These are phyloP conservation scores for Tokudaia tokunoshimensis DNA, from an alignment of 2,797 vertebrate species.

Conservation along the genomic window DNA sequence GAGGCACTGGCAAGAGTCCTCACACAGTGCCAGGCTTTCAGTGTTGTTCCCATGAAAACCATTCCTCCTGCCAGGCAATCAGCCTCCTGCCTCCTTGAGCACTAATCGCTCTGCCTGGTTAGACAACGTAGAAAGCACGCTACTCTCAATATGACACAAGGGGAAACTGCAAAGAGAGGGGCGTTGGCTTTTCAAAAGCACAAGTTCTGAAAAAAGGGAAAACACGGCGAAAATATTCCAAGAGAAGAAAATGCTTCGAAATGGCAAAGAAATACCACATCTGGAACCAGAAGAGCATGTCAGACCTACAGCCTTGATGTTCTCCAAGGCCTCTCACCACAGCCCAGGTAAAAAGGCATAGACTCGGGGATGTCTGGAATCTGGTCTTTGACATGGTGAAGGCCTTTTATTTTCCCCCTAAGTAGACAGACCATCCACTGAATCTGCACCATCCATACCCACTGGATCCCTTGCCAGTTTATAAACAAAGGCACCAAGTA, in stretches of 20 bases:
- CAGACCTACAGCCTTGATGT: not conserved
- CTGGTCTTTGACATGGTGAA: not conserved
- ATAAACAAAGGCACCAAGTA: conserved; percentile 20
- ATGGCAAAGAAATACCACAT: not conserved
- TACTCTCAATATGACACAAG: not conserved
- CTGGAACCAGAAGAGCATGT: not conserved
- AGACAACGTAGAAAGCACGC: conserved; percentile 57
- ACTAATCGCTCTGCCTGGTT: conserved; percentile 67
- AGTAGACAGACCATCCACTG: not conserved
- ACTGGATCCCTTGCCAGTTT: not conserved
- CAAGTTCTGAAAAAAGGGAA: conserved; percentile 54
- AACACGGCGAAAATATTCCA: conserved; percentile 18
- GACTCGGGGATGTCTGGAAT: not conserved
- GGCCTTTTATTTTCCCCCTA: not conserved
- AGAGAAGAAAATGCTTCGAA: not conserved
- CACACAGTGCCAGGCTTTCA: not conserved
- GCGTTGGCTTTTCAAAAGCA: conserved; percentile 45
- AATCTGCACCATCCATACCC: not conserved
- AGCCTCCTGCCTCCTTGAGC: conserved; percentile 56
- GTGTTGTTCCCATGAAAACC: conserved; percentile 69
- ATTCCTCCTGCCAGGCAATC: conserved; percentile 49
- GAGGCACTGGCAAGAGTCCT: conserved; percentile 64
- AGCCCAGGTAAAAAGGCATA: not conserved
- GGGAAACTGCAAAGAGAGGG: not conserved
- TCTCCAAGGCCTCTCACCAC: not conserved